Evolutionary conservation across 2,113 vertebrate genomes (phyloP), one percentile per base, ranked within the genome.

Genomic region (Larimichthys polyactis): DNA sequence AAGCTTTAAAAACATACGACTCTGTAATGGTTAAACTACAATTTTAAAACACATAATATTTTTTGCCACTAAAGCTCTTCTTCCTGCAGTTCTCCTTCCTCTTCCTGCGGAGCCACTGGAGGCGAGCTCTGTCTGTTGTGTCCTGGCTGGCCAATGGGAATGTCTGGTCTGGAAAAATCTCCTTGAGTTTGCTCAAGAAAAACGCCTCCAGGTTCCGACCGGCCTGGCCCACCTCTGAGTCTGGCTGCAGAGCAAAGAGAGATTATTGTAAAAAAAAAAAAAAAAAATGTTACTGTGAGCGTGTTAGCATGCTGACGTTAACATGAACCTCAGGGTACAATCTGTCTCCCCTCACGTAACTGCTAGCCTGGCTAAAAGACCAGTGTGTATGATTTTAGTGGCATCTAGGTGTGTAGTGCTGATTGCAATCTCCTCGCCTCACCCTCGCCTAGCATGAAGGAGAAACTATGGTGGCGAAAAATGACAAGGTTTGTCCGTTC

Each of bases 191-290:
- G 70, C 91, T 90, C 69, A 96, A 93, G 93, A 98, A 98, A 90
- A 97, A 96, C 10, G 93, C 64, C 81, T 97, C 94, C 67, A 99
- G 92, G 90, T 95, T 96, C 14, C 94, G 93, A 16, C 97, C 97
- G 11, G 97, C 97, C 82, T 97, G 96, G 11, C 96, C 97, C 55
- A 99, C 97, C 91, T 98, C 97, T 0, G 97, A 99, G 91, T 99
- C 97, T 0, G 97, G 96, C 97, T 99, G 89, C 73, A 76, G 4
- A 58, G 83, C 36, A 19, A 15, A 74, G 14, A 11, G 19, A 64
- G 19, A 22, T 15, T 10, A 10, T 68, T 17, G 5, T 19, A 2
- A 1, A 9, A n/a, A 22, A 4, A n/a, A 0, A 58, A 3, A 36
- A 2, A 27, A 27, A 27, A 27, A 27, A 14, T 58, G 14, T 60